Percentiles rank a stretch among this genome's conserved stretches.
Evolutionary conservation across 2,113 vertebrate genomes (phyloP).

Genomic region (Halcyon senegalensis): DNA sequence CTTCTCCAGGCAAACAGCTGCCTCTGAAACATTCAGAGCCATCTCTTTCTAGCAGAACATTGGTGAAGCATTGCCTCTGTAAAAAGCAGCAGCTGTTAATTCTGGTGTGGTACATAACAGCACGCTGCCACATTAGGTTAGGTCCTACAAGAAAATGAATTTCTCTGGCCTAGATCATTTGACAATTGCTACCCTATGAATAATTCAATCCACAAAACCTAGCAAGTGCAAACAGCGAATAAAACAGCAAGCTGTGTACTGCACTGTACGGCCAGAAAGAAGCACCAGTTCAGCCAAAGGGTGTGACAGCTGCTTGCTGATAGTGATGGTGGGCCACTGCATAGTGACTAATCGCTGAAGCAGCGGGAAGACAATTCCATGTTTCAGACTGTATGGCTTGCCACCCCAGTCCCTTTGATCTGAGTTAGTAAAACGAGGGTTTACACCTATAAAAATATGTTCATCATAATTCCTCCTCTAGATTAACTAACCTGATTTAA

Average conservation of each 20-base stretch:
- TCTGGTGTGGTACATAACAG: constrained; percentile 35
- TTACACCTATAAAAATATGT: not conserved
- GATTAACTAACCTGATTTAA: not conserved
- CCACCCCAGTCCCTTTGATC: not conserved
- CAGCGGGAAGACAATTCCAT: not conserved
- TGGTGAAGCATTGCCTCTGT: not conserved
- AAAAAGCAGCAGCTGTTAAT: constrained; percentile 55
- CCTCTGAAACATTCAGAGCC: not conserved
- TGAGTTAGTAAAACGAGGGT: not conserved
- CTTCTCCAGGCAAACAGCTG: constrained; percentile 54
- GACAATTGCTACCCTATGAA: constrained; percentile 1
- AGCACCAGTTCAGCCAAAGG: constrained; percentile 45
- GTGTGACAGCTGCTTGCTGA: constrained; percentile 49
- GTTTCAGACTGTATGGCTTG: not conserved
- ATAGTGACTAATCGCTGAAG: not conserved
- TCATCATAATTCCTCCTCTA: not conserved
- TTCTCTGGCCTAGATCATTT: constrained; percentile 47
- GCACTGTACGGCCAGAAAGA: not conserved
- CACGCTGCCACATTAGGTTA: constrained; percentile 22
- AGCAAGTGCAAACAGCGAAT: not conserved
- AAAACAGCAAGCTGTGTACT: constrained; percentile 38
- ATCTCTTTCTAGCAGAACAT: not conserved
- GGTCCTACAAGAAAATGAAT: constrained; percentile 45
- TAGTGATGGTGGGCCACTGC: constrained; percentile 1
- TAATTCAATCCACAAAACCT: constrained; percentile 45